Evolutionary conservation across 2,797 vertebrate genomes (phyloP).

Genomic region (Furcifer pardalis): DNA sequence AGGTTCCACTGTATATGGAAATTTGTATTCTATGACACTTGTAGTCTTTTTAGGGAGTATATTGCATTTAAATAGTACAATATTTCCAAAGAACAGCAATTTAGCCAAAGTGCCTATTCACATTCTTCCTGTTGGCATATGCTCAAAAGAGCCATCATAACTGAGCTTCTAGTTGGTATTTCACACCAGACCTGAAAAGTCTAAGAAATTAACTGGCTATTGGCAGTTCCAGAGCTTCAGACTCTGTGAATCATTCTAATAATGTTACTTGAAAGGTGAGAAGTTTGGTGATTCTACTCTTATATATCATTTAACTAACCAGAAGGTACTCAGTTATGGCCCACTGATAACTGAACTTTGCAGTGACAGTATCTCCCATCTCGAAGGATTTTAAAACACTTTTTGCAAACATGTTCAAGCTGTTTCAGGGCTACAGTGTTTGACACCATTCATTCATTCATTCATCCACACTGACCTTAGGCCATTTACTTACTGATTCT

Average conservation of each 20-base stretch:
- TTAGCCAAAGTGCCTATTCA: background rate
- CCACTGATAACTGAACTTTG: no score
- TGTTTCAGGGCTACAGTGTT: no score
- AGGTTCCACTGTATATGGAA: no score
- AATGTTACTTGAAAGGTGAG: conserved; percentile 38
- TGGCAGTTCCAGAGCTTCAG: conserved; percentile 44
- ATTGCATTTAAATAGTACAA: background rate
- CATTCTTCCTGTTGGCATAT: background rate
- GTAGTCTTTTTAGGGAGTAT: background rate
- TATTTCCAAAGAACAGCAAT: background rate
- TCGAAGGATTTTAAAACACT: no score
- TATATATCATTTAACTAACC: conserved; percentile 9
- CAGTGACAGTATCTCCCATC: no score
- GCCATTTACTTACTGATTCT: no score
- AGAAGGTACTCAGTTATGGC: no score
- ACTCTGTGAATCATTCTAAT: conserved; percentile 52
- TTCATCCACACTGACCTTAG: no score
- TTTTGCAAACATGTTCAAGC: no score
- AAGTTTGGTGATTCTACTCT: conserved; percentile 34
- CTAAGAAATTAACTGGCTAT: conserved; percentile 39
- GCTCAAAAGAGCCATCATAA: conserved; percentile 15
- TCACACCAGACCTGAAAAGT: conserved; percentile 46
- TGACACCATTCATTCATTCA: no score
- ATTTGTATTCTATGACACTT: no score
- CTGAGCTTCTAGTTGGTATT: conserved; percentile 44